Evolutionary conservation across 2,113 vertebrate species (phyloP), one percentile per base, ranked within the genome.

Genomic region (Vimba vimba): DNA sequence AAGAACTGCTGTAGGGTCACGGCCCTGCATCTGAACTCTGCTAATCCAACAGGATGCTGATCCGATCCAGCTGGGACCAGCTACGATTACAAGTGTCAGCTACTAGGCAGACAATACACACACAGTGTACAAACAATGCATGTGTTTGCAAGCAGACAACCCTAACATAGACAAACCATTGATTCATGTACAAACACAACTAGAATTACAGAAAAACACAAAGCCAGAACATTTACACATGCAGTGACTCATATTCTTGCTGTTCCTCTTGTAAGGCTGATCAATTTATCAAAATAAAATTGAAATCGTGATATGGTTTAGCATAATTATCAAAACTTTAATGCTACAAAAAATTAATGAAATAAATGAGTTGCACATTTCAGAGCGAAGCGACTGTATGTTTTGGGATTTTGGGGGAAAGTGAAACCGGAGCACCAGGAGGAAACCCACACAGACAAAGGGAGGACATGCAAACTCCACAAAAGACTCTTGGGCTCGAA

Each of bases 11-110:
- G 47, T 47, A 8, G 62, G 64, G 64, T 79, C 59, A 33, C n/a
- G 77, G 30, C 12, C 78, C 86, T 55, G 23, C 19, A 57, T 74
- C 36, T 59, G 69, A 81, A 86, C 87, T 27, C 83, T 83, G 64
- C 47, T 71, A 79, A 87, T 83, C 68, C 82, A 45, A 55, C 36
- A n/a, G 77, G 17, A 79, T 43, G 64, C 30, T 69, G 25, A 87
- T 60, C 57, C 50, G 36, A 85, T 85, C 71, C 83, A 52, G 68
- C 9, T 52, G 68, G 82, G 82, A 84, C 55, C 64, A 79, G 85
- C 13, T 57, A 74, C 39, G 59, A 50, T 82, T 85, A 86, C 71
- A 64, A 71, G 43, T 76, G 47, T 59, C 71, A 39, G 23, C 60
- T 47, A 57, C 27, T 64, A 79, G n/a, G 52, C 25, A 19, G 30